Base-by-base conservation (phyloP, 2,797 vertebrate species). In the Poecilia velifera region DNA sequence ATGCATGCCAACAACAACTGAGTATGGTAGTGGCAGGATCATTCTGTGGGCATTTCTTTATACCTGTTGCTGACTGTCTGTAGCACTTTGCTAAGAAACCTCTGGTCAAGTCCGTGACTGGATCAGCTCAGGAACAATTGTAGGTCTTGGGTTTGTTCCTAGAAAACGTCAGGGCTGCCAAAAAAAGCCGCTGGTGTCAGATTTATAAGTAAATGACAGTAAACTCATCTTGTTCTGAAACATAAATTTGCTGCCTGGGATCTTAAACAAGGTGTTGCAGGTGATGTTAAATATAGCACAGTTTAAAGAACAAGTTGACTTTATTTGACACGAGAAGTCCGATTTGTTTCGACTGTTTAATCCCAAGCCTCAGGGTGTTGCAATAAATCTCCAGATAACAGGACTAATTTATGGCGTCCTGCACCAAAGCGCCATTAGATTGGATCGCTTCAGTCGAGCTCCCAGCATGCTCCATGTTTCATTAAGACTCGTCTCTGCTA, bases 351-450 rank as follows among this genome's bases (percentile, higher is more conserved):
- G 62, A 28, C 34, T 77, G 86, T 82, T 87, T 81, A 72, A 78
- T 83, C 73, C 66, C 1, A 20, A 76, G 62, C 88, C 80, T 78
- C 12, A 0, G 79, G 86, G 73, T n/a, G 25, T 76, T 31, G 36
- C 72, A 43, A 31, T 84, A 84, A 84, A 86, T 82, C 82, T 79
- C 53, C 20, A 0, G 7, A 85, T 70, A 62, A 62, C 77, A 66
- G 81, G 79, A 45, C 73, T 86, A 20, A 89, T 82, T 83, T 59
- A 47, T 82, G 73, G 57, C 76, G 9, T 51, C 59, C 51, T 8
- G 49, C 10, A 2, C 76, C 36, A 76, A 72, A 77, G 73, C 41
- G 22, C 31, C 14, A 57, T 77, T 12, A 18, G n/a, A 74, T 36
- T 64, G 41, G 80, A 59, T 41, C 28, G 10, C 41, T 46, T 53